phyloP scores from a whole-genome alignment of 2,888 invertebrate species.

The Leptogaster cylindrica region DNA sequence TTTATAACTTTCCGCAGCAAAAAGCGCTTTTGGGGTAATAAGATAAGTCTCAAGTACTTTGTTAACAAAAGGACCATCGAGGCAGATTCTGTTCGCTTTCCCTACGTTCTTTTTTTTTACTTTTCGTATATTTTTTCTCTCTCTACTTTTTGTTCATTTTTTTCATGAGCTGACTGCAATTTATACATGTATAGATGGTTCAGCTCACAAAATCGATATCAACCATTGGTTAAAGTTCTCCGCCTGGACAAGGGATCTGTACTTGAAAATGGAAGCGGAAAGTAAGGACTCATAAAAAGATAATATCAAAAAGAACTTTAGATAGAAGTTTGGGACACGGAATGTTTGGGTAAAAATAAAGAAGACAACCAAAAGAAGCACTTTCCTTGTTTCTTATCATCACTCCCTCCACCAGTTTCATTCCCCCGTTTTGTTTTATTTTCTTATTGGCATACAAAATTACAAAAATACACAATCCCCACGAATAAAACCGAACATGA shows the following conservation, averaged over 20 bases:
- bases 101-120: neutral
- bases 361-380: slow-evolving; percentile 22
- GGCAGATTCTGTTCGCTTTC: slow-evolving; percentile 24
- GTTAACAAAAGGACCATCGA: slow-evolving; percentile 37
- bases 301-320: slow-evolving; percentile 38
- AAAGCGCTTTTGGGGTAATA: slow-evolving; percentile 33
- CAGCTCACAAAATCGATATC: slow-evolving; percentile 25
- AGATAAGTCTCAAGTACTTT: slow-evolving; percentile 36
- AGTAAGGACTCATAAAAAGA: slow-evolving; percentile 37
- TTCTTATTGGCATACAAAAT: slow-evolving; percentile 12
- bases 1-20: slow-evolving; percentile 34
- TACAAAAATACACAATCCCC: neutral
- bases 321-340: slow-evolving; percentile 34
- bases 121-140: neutral
- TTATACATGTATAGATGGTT: slow-evolving; percentile 11
- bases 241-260: slow-evolving; percentile 12
- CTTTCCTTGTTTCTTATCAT: slow-evolving; percentile 22
- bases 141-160: slow-evolving; percentile 5
- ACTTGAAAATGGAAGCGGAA: slow-evolving; percentile 30
- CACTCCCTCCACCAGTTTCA: neutral
- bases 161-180: slow-evolving; percentile 16
- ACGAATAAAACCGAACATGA: slow-evolving; percentile 11
- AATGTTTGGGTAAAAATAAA: slow-evolving; percentile 13
- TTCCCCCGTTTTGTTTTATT: slow-evolving; percentile 19
- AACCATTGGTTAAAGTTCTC: slow-evolving; percentile 30